Evolutionary conservation across 2,113 vertebrate species (phyloP).

Genomic region (Glaucidium brasilianum): DNA sequence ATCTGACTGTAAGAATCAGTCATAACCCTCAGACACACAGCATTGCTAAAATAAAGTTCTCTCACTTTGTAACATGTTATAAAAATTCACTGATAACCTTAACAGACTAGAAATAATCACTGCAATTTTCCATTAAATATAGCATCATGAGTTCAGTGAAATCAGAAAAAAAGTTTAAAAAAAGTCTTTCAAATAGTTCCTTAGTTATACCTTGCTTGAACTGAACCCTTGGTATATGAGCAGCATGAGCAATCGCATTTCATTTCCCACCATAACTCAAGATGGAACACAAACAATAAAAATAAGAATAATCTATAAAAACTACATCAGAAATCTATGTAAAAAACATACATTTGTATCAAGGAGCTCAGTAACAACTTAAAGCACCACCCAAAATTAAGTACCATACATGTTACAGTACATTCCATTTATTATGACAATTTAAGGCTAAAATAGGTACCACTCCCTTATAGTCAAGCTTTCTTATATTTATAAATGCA

Average conservation of each 20-base stretch:
- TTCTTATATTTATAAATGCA: conserved; percentile 52
- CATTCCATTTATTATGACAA: conserved; percentile 63
- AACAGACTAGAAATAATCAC: background rate
- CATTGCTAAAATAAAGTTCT: background rate
- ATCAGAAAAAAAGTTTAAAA: background rate
- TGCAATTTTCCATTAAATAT: background rate
- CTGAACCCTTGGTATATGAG: background rate
- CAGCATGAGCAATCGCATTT: background rate
- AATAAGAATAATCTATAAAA: conserved; percentile 46
- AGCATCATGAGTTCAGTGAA: background rate
- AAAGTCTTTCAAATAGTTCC: background rate
- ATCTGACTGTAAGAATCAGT: background rate
- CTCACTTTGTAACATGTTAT: background rate
- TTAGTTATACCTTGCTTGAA: conserved; percentile 8
- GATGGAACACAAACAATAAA: background rate
- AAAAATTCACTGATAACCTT: background rate
- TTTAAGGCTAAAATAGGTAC: conserved; percentile 65
- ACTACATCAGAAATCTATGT: conserved; percentile 35
- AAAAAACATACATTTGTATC: background rate
- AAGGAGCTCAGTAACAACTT: conserved; percentile 51
- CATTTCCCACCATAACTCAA: background rate
- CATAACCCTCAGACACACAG: background rate
- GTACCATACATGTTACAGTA: conserved; percentile 63
- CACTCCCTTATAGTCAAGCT: conserved; percentile 50
- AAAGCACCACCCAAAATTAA: conserved; percentile 63